Base-by-base conservation (phyloP, 2,888 invertebrate species). In the Melanotus villosus region DNA sequence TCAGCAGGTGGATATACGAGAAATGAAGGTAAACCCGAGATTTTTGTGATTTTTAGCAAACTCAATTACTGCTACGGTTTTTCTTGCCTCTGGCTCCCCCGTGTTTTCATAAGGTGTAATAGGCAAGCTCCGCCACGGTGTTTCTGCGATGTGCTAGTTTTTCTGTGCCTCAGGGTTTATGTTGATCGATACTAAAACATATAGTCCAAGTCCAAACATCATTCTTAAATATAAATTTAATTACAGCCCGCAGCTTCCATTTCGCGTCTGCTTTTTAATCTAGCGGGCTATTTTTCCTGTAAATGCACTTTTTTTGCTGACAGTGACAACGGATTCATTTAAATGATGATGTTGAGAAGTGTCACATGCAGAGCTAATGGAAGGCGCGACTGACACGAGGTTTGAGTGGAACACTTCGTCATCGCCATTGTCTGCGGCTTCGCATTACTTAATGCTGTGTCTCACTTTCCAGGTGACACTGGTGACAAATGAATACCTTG, bases 401-500 rank as follows among this genome's bases (percentile, higher is more conserved):
- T 80, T 78, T 81, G 79, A 81, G 80, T 81, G 81, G 76, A 78
- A 78, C 78, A 79, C 80, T 80, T 78, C 80, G 77, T 80, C 78
- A 80, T 76, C 68, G 73, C 78, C 76, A 80, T 82, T 82, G 82
- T 82, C 79, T 81, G 81, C 77, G 76, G 73, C 74, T 72, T 74
- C 64, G 80, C 74, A 76, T 77, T 79, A 79, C 79, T 79, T 78
- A 79, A 74, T 73, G 77, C 77, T 77, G 75, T 78, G 77, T 78
- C 79, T 77, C 76, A 77, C 76, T 77, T 75, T 72, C 74, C 65
- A 65, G 66, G 73, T 75, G 76, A 76, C 74, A 74, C 76, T 71
- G 68, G 80, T 83, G 82, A 83, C 82, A 82, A 83, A 83, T 83
- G 83, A 83, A 81, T 80, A 79, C 77, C 80, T 81, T 81, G 75